phyloP scores from a whole-genome alignment of 2,888 invertebrate genomes.

The Diploptera punctata region DNA sequence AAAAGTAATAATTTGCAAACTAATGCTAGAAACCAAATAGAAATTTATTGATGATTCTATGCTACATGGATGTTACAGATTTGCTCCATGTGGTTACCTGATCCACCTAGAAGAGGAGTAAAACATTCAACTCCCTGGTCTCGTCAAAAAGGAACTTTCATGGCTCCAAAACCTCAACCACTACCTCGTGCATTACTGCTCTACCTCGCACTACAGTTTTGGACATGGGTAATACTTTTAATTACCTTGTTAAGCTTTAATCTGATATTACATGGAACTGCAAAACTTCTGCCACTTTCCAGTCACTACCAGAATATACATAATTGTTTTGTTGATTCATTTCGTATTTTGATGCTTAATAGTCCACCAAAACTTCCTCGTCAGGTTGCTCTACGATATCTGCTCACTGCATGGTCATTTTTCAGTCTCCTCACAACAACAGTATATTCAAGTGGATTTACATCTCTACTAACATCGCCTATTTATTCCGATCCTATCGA shows the following conservation, averaged over 20 bases:
- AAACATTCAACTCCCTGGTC: not conserved
- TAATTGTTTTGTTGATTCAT: not conserved
- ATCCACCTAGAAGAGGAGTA: not conserved
- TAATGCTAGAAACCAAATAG: too few relatives aligned
- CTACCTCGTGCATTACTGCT: not conserved
- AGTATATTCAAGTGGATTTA: not conserved
- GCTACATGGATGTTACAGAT: not conserved
- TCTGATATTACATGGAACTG: not conserved
- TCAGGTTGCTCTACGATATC: not conserved
- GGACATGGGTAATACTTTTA: not conserved
- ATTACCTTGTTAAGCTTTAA: not conserved
- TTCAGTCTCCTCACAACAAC: not conserved
- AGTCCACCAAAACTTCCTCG: not conserved
- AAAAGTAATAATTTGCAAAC: too few relatives aligned
- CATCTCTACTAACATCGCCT: not conserved
- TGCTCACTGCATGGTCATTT: not conserved
- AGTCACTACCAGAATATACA: not conserved
- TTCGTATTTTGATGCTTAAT: not conserved
- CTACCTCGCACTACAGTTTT: not conserved
- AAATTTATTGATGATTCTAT: too few relatives aligned
- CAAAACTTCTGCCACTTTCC: not conserved
- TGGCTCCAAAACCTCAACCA: not conserved
- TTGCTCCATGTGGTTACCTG: not conserved
- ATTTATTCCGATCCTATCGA: not conserved
- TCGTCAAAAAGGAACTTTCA: not conserved